A percentile compares a stretch with the other conserved stretches of the same genome.
These are phyloP conservation scores for Dicycla oo DNA, from an alignment of 2,888 invertebrate species.

Conservation along the genomic window DNA sequence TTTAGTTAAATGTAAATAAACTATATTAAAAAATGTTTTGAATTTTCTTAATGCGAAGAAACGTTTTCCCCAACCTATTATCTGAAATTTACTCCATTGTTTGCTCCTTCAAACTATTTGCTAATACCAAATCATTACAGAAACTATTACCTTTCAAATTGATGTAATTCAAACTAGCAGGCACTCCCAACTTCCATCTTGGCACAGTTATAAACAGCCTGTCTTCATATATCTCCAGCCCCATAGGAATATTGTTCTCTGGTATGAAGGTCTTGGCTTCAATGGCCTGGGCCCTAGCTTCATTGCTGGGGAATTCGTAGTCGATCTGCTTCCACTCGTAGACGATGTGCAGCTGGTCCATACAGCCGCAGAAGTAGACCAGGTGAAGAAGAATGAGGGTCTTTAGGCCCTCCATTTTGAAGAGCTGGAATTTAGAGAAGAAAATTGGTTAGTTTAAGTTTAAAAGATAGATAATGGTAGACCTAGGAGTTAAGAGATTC, in stretches of 20 bases:
- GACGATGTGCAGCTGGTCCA: constrained; percentile 92
- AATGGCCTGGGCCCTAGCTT: constrained; percentile 91
- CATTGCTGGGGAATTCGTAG: constrained; percentile 91
- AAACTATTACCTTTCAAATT: constrained; percentile 91
- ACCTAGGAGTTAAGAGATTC: background rate
- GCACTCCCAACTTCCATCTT: constrained; percentile 94
- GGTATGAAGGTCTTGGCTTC: constrained; percentile 91
- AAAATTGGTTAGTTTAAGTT: constrained; percentile 3
- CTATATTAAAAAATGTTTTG: too few species aligned
- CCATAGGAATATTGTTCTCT: constrained; percentile 93
- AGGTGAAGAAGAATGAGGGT: constrained; percentile 81
- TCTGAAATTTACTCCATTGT: too few species aligned
- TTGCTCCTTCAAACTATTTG: background rate
- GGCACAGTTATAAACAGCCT: constrained; percentile 94
- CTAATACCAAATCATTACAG: background rate
- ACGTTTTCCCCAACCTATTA: too few species aligned
- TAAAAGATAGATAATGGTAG: background rate
- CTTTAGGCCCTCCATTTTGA: constrained; percentile 79
- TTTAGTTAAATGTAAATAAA: too few species aligned
- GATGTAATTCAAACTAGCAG: constrained; percentile 94
- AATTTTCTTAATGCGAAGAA: too few species aligned
- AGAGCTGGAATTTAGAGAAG: constrained; percentile 70
- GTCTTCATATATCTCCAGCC: constrained; percentile 92
- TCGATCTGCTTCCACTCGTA: constrained; percentile 94
- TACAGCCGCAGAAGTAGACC: constrained; percentile 83